Base-by-base conservation (phyloP, 2,888 invertebrate species). In the Synergus itoensis region DNA sequence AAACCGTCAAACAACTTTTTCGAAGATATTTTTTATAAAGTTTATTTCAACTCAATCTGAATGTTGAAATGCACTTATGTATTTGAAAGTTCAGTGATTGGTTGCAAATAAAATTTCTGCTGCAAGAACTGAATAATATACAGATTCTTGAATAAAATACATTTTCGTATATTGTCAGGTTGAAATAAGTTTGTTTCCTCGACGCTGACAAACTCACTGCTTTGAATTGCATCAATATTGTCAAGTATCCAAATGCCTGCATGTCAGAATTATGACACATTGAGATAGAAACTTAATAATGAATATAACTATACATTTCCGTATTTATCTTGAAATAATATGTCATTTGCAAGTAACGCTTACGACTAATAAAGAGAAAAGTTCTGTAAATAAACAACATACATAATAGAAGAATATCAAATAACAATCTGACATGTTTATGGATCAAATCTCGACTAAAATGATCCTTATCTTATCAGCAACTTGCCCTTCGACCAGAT, bases 401-500 rank as follows among this genome's bases (percentile, higher is more conserved):
- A 18, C 40, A 36, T 53, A 18, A 53, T 53, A 53, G 5, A 73
- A 28, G 48, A 21, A 60, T 60, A 60, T 62, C 53, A 53, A 73
- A 53, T 73, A n/a, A 73, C 36, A 73, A 73, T 73, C 48, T 73
- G 73, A 73, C 48, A 73, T 73, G 53, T 57, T 53, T 73, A 53
- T 73, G 73, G 73, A 73, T 73, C 48, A 73, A 73, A 73, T 73
- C 73, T 73, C 53, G 36, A 73, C 48, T 53, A 53, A n/a, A 57
- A 16, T 36, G 73, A 73, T 73, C 18, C n/a, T 53, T 73, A 73
- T 73, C 73, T 73, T 73, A 73, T 73, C 73, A 36, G 36, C 18
- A 41, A 65, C 48, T 73, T 73, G 73, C 73, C 73, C 73, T 73
- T 73, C 73, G 53, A n/a, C 73, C 48, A 73, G 48, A 73, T 73